Base-by-base conservation (phyloP, 2,888 invertebrate genomes). In the Nomada ruficornis region DNA sequence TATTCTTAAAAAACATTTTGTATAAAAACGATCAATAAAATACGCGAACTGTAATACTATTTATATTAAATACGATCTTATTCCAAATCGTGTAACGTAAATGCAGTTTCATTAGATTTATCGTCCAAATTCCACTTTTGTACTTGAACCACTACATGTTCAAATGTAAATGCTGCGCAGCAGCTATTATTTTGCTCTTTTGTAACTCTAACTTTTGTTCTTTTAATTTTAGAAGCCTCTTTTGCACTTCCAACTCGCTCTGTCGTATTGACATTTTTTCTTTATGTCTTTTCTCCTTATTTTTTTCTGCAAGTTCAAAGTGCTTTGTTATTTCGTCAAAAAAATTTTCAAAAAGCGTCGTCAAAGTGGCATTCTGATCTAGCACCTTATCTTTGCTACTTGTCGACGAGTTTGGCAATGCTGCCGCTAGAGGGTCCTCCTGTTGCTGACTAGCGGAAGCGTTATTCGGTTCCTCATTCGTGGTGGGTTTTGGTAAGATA, bases 121-220 rank as follows among this genome's bases (percentile, higher is more conserved):
- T 67, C 9, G 20, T 67, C 20, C 3, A 0, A 13, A 18, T 42
- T 15, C 2, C 23, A 0, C 1, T 42, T 23, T 23, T 2, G 13
- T 2, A 4, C 29, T 29, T 15, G 10, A 3, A 47, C 47, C 5
- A 5, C 15, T 81, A 77, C 81, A 87, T 89, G 44, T 87, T 89
- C 15, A 86, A 26, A 71, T 85, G 86, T 13, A 89, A 62, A 52
- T 88, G 87, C 13, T 89, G 88, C 3, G 88, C 88, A 1, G 90
- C 86, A 7, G 90, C 88, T 5, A 89, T 69, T 13, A 91, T 85
- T 74, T 90, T 87, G 54, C 71, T 81, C 64, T 88, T 91, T 59
- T 88, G 83, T 52, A 91, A 50, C 54, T 90, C 89, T 64, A 92
- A 74, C 67, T 92, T 90, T 20, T 89, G 88, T 69, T 92, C 91